phyloP scores from a whole-genome alignment of 2,888 invertebrate species.

The Thysanoteuthis rhombus region DNA sequence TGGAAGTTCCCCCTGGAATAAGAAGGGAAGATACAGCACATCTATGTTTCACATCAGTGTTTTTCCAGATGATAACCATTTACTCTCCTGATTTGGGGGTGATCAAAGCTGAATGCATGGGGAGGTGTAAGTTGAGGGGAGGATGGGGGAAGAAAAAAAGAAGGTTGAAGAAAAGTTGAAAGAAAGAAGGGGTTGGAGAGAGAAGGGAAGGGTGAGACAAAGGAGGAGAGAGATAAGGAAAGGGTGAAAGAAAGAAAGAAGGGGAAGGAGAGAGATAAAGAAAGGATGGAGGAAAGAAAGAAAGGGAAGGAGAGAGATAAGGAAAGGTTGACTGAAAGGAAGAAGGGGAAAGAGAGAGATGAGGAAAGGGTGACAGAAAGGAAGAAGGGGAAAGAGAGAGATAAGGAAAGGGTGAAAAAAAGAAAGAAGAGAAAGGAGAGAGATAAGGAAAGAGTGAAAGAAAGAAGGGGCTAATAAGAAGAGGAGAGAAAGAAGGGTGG shows the following conservation, averaged over 20 bases:
- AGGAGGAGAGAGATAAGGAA: too few species aligned
- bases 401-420: too few species aligned
- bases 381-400: too few species aligned
- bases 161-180: not conserved
- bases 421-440: too few species aligned
- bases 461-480: not conserved
- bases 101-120: not conserved
- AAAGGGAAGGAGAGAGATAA: too few species aligned
- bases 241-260: too few species aligned
- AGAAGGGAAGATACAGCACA: not conserved
- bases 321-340: too few species aligned
- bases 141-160: not conserved
- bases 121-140: not conserved
- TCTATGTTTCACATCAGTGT: not conserved
- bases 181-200: not conserved
- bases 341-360: too few species aligned
- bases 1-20: not conserved
- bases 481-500: not conserved
- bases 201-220: not conserved
- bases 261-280: too few species aligned
- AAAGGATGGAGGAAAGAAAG: not conserved
- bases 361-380: not conserved
- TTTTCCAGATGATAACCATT: not conserved
- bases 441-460: too few species aligned
- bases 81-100: not conserved